phyloP scores from a whole-genome alignment of 2,113 vertebrate species.

The Sisor rabdophorus region DNA sequence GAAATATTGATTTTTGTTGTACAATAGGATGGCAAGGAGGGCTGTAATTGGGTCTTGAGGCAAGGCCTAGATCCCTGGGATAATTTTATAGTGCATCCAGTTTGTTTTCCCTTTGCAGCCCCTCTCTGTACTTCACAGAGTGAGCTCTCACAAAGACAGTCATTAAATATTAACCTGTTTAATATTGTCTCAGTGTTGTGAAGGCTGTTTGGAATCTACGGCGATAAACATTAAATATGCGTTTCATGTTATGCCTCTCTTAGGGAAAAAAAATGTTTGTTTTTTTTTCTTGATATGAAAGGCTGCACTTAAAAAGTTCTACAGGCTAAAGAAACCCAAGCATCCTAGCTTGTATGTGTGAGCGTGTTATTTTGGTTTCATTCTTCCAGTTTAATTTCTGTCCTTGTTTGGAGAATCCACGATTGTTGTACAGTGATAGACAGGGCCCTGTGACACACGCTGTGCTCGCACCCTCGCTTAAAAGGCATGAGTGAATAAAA shows the following conservation, averaged over 20 bases:
- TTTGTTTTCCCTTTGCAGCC: conserved; percentile 73
- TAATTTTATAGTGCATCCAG: conserved; percentile 66
- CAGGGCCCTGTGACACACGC: conserved; percentile 51
- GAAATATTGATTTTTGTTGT: conserved; percentile 26
- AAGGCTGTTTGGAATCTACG: conserved; percentile 68
- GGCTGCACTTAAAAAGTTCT: conserved; percentile 64
- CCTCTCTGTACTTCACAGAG: conserved; percentile 55
- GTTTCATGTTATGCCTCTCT: conserved; percentile 73
- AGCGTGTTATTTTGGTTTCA: conserved; percentile 36
- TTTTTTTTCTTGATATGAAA: conserved; percentile 48
- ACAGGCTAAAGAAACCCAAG: conserved; percentile 57
- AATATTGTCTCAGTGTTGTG: conserved; percentile 75
- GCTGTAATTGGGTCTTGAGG: conserved; percentile 52
- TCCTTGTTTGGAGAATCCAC: conserved; percentile 58
- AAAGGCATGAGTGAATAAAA: conserved; percentile 49
- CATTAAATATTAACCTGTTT: conserved; percentile 81
- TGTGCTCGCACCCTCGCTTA: conserved; percentile 49
- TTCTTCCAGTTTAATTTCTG: conserved; percentile 56
- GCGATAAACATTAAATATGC: conserved; percentile 78
- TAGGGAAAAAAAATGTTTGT: conserved; percentile 41
- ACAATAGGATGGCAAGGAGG: conserved; percentile 16
- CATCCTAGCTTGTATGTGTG: conserved; percentile 24
- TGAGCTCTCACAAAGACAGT: conserved; percentile 70
- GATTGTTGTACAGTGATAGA: conserved; percentile 48
- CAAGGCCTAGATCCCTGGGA: conserved; percentile 56